These are phyloP conservation scores for Delphinapterus leucas DNA, from an alignment of 2,113 vertebrate genomes.

Conservation along the genomic window DNA sequence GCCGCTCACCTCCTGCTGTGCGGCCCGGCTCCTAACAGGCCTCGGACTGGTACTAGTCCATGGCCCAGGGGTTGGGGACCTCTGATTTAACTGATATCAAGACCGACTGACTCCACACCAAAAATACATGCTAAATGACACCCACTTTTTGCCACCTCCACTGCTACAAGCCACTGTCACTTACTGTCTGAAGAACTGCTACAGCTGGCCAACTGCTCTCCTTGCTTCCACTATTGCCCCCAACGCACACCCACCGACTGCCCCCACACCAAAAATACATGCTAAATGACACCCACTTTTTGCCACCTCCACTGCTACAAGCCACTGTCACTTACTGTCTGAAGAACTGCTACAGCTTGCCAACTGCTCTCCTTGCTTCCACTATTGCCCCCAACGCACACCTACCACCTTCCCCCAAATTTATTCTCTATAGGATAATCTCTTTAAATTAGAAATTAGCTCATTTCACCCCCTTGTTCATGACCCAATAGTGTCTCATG, in stretches of 20 bases:
- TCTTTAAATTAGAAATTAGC: neutral
- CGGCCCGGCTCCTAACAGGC: no score
- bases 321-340: neutral
- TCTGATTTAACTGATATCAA: neutral
- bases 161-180: neutral
- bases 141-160: neutral
- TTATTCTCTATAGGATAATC: neutral
- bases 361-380: neutral
- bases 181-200: neutral
- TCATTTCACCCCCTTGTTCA: neutral
- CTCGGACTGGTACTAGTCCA: no score
- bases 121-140: slow-evolving; percentile 4
- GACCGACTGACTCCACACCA: neutral
- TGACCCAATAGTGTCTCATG: neutral
- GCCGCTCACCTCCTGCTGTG: no score
- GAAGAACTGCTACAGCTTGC: neutral
- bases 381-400: neutral
- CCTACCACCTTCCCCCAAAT: neutral
- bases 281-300: neutral
- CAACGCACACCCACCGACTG: neutral
- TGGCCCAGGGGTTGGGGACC: no score
- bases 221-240: neutral
- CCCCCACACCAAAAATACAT: neutral
- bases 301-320: neutral
- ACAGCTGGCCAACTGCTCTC: neutral